Conservation (phyloP, 1,140 invertebrate species). For the Eriocheir sinensis region DNA sequence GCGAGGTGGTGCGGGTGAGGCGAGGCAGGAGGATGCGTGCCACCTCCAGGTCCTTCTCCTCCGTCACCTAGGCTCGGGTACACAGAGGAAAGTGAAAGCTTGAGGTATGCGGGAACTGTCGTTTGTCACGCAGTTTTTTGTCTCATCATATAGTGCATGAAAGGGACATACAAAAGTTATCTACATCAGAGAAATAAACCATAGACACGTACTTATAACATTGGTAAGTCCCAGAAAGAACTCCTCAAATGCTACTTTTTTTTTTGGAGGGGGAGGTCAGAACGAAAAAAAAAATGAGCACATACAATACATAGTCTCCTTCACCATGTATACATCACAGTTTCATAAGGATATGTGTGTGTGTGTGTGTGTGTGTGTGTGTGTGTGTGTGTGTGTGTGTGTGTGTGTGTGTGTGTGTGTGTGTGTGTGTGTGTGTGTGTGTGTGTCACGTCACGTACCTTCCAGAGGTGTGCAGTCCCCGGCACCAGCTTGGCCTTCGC, state of each 20-base stretch:
- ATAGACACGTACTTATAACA: neutral
- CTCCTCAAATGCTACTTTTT: neutral
- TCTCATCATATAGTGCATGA: too few species aligned
- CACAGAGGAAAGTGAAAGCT: neutral
- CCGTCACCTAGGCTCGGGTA: slow-evolving; percentile 44
- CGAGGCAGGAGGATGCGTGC: slow-evolving; percentile 46
- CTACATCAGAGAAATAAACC: neutral
- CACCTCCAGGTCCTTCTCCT: slow-evolving; percentile 63
- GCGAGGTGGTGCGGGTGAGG: neutral
- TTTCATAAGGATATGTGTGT: too few species aligned
- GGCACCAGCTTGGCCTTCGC: slow-evolving; percentile 57
- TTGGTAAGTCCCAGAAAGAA: too few species aligned
- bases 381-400: too few species aligned
- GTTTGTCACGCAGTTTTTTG: neutral
- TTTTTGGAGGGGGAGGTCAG: neutral
- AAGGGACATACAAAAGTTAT: too few species aligned
- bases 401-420: too few species aligned
- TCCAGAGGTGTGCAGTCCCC: slow-evolving; percentile 56
- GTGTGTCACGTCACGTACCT: too few species aligned
- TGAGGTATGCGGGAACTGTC: neutral
- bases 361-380: too few species aligned
- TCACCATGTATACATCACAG: too few species aligned
- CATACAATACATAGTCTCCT: too few species aligned
- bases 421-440: too few species aligned
- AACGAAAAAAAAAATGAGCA: too few species aligned